These are phyloP conservation scores for Etheostoma cragini DNA, from an alignment of 2,113 vertebrate genomes.

Conservation along the genomic window DNA sequence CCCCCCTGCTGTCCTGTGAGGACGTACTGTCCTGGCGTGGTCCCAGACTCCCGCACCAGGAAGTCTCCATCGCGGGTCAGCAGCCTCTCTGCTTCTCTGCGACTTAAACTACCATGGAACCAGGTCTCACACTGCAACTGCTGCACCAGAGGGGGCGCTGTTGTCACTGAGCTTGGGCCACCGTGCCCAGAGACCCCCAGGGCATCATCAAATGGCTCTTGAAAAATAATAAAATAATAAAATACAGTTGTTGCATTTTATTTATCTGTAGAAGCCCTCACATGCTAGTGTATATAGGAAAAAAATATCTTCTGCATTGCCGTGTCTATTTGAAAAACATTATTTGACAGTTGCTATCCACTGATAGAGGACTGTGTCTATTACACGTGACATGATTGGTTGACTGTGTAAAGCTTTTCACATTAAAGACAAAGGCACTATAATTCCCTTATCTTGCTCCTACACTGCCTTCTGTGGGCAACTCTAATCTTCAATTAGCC, in stretches of 20 bases:
- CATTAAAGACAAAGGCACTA: slow-evolving; percentile 56
- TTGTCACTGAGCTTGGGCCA: slow-evolving; percentile 57
- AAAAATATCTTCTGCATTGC: background rate
- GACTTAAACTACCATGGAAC: slow-evolving; percentile 94
- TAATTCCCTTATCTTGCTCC: slow-evolving; percentile 57
- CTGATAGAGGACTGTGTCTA: slow-evolving; percentile 12
- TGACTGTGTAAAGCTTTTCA: no score
- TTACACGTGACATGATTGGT: no score
- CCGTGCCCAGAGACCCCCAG: slow-evolving; percentile 82
- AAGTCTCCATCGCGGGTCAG: slow-evolving; percentile 94
- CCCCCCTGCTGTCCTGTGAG: slow-evolving; percentile 95
- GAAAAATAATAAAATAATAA: no score
- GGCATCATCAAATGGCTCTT: slow-evolving; percentile 96
- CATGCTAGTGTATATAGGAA: background rate
- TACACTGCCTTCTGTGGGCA: slow-evolving; percentile 37
- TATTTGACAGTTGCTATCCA: slow-evolving; percentile 10
- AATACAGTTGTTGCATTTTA: background rate
- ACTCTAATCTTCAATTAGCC: slow-evolving; percentile 51
- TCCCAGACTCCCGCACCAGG: slow-evolving; percentile 95
- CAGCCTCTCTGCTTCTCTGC: slow-evolving; percentile 92
- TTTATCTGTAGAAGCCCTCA: background rate
- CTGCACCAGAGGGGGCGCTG: slow-evolving; percentile 90
- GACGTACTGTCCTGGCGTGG: slow-evolving; percentile 95
- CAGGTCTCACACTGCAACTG: slow-evolving; percentile 92
- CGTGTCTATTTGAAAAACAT: slow-evolving; percentile 2